Base-by-base conservation (phyloP, 2,113 vertebrate species). In the Ptilonorhynchus violaceus region DNA sequence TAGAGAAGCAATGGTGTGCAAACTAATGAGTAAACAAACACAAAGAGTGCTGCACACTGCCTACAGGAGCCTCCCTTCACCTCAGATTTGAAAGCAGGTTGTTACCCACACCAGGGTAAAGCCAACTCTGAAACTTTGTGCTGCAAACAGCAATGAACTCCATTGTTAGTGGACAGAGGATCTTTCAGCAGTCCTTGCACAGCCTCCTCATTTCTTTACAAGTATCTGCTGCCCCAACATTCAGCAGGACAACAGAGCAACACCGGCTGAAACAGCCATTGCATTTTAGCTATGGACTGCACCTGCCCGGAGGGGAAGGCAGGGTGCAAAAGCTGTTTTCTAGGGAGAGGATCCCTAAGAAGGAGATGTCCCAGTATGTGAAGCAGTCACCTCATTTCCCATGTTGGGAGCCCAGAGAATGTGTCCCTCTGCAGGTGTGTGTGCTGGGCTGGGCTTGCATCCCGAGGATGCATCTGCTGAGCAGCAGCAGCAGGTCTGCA, bases 1-100 rank as follows among this genome's bases (percentile, higher is more conserved):
- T 66, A 79, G 59, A 83, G 58, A 89, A 89, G 64, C 60, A 22
- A 24, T 49, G 55, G 55, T 85, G 22, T 75, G 60, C 58, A 85
- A 84, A 60, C 70, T 59, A 91, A 95, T 62, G 91, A 93, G 79
- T 39, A 86, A 85, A 91, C 16, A 76, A 93, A 81, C 28, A 58
- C 33, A 39, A 53, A 67, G n/a, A 62, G 44, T 30, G 39, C 37
- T 41, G 37, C 39, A 39, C 0, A 0, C 21, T 88, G 72, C 87
- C 52, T 81, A 31, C 74, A 78, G 64, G 86, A 46, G 22, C 41
- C 70, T 70, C 55, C 58, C 70, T 73, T 58, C 33, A n/a, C 56
- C 30, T 60, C 56, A 42, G 18, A 37, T 68, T 63, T 44, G 72
- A 87, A 72, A 67, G 83, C 55, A 85, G 33, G 7, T 70, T 74